Evolutionary conservation across 2,113 vertebrate genomes (phyloP).

Genomic region (Menidia beryllina): DNA sequence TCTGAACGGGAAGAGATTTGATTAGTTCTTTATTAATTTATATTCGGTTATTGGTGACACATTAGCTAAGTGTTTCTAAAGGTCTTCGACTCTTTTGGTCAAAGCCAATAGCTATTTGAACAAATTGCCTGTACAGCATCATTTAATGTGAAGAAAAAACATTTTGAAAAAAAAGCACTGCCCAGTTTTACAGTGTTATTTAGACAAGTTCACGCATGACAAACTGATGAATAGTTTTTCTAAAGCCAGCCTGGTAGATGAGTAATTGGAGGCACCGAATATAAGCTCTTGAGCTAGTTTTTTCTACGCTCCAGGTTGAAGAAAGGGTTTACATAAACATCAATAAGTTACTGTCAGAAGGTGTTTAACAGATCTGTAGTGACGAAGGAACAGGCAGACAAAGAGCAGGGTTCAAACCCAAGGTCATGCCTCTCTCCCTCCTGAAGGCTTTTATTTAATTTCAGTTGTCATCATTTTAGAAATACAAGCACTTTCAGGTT

Average conservation of each 20-base stretch:
- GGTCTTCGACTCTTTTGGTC: neutral
- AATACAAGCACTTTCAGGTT: neutral
- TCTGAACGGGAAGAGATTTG: neutral
- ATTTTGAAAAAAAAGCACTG: neutral
- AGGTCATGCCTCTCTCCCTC: neutral
- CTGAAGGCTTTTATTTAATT: neutral
- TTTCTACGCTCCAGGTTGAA: too few relatives aligned
- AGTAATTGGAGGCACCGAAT: neutral
- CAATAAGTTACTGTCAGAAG: too few relatives aligned
- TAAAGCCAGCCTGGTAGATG: neutral
- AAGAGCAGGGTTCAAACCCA: too few relatives aligned
- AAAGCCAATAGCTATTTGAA: neutral
- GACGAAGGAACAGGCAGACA: too few relatives aligned
- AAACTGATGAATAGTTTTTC: neutral
- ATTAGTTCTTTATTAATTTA: too few relatives aligned
- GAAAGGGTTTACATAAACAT: too few relatives aligned
- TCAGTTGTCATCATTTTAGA: neutral
- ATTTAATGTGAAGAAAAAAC: neutral
- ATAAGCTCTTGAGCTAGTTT: too few relatives aligned
- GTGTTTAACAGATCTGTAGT: too few relatives aligned
- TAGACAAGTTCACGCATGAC: neutral
- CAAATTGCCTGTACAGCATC: neutral
- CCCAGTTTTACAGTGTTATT: neutral
- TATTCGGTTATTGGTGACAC: neutral
- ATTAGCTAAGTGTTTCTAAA: constrained; percentile 8